Evolutionary conservation across 2,888 invertebrate species (phyloP), one percentile per base, ranked within the genome.

Genomic region (Drosophila longiperda): DNA sequence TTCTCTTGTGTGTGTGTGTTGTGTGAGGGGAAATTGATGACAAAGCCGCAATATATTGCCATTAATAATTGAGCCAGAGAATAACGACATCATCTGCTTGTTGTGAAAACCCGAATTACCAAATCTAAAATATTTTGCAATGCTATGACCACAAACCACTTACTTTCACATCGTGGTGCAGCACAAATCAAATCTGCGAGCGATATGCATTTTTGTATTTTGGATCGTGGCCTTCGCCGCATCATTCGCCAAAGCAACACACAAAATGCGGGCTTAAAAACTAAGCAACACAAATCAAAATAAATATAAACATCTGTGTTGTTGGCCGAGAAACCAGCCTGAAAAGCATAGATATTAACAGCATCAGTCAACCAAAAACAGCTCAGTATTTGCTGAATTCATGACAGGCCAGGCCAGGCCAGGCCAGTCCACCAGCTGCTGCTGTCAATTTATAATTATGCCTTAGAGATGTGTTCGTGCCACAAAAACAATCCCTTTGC

Each of bases 221-320:
- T 58, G n/a, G 26, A 67, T 67, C 55, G 68, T 72, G 83, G 88
- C 83, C 86, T 87, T 78, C 68, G 68, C 70, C 65, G 57, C 78
- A 58, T 65, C 78, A 58, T 58, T 45, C 40, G 33, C 59, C 49
- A 66, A 73, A 64, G 23, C 61, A 55, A 45, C 34, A 38, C 60
- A 60, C 20, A 50, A 72, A 38, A 40, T 62, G 65, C 62, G 53
- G 60, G 63, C 72, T 61, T 57, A 33, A 45, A 57, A 42, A 65
- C 33, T 59, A 60, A 23, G 3, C 11, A 49, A 32, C 49, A 42
- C n/a, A 34, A 34, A 34, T 32, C 50, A 40, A 38, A 49, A 62
- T 62, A 29, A 50, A 50, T 62, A 26, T 54, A 48, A 60, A 15
- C 48, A 23, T 55, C 64, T 78, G 64, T 70, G 23, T 50, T 63